phyloP scores from a whole-genome alignment of 2,888 invertebrate species.

The Megaustenia siamemsis region DNA sequence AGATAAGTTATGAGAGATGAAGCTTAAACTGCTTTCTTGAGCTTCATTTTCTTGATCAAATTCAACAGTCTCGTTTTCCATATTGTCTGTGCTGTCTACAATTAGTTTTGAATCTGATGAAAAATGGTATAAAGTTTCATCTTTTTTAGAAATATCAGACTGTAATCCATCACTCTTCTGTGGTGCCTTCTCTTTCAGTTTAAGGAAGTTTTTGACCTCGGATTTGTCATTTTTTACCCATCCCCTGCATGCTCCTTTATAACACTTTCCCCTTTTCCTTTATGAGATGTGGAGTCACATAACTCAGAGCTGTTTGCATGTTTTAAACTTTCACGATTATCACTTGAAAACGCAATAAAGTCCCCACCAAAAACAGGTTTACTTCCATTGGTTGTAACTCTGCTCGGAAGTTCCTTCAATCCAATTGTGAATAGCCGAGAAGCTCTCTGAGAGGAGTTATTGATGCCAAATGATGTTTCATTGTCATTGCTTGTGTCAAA shows the following conservation, averaged over 20 bases:
- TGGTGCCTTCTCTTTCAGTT: background rate
- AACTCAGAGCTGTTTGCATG: background rate
- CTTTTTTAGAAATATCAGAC: background rate
- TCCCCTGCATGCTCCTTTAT: background rate
- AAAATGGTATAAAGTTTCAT: background rate
- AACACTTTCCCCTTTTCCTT: background rate
- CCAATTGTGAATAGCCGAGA: constrained; percentile 18
- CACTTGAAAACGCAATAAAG: constrained; percentile 36
- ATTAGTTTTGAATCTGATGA: background rate
- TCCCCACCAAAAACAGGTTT: constrained; percentile 23
- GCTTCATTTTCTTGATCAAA: background rate
- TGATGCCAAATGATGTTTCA: background rate
- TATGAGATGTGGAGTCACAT: background rate
- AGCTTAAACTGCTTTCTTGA: background rate
- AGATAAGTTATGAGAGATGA: no score
- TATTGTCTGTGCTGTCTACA: background rate
- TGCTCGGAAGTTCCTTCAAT: constrained; percentile 34
- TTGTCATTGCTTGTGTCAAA: constrained; percentile 26
- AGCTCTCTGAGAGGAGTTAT: background rate
- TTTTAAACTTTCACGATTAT: background rate
- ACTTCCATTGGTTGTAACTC: background rate
- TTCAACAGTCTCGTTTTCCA: background rate
- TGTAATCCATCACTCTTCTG: background rate
- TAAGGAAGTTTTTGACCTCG: background rate
- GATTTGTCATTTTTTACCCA: no score